Evolutionary conservation across 2,113 vertebrate genomes (phyloP).

Genomic region (Calyptomena viridis): DNA sequence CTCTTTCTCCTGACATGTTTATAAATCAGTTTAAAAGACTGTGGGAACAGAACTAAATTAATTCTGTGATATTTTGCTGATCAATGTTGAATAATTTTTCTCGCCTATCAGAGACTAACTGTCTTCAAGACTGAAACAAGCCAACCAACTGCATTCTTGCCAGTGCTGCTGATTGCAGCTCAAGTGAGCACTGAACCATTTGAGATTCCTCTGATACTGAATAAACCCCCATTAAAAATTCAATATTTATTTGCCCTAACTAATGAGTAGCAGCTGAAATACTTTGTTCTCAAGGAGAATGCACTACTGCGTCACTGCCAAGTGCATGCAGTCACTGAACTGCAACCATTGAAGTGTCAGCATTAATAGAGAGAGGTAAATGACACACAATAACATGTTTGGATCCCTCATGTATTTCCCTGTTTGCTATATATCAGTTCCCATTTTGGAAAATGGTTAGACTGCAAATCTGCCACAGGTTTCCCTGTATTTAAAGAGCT

Average conservation of each 20-base stretch:
- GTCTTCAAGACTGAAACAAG: slow-evolving; percentile 32
- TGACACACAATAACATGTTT: neutral
- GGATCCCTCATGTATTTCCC: neutral
- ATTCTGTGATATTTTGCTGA: slow-evolving; percentile 58
- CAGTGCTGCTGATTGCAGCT: neutral
- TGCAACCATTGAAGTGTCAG: neutral
- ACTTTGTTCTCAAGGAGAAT: neutral
- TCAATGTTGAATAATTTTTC: slow-evolving; percentile 30
- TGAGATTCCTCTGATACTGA: slow-evolving; percentile 1
- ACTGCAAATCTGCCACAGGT: neutral
- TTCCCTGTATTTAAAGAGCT: neutral
- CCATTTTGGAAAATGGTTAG: neutral
- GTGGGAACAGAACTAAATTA: slow-evolving; percentile 33
- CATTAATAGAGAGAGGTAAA: slow-evolving; percentile 2
- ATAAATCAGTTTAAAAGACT: slow-evolving; percentile 66
- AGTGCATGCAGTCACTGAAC: neutral
- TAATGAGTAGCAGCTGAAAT: neutral
- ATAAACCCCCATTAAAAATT: slow-evolving; percentile 14
- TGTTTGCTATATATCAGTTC: neutral
- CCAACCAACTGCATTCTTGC: slow-evolving; percentile 5
- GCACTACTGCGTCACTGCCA: neutral
- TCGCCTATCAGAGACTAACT: slow-evolving; percentile 15
- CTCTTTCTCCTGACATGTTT: slow-evolving; percentile 49
- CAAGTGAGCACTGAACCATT: slow-evolving; percentile 17
- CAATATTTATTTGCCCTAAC: slow-evolving; percentile 30